A percentile compares a stretch with the other conserved stretches of the same genome.
phyloP scores from a whole-genome alignment of 1,140 invertebrate species.

The Limonius californicus region DNA sequence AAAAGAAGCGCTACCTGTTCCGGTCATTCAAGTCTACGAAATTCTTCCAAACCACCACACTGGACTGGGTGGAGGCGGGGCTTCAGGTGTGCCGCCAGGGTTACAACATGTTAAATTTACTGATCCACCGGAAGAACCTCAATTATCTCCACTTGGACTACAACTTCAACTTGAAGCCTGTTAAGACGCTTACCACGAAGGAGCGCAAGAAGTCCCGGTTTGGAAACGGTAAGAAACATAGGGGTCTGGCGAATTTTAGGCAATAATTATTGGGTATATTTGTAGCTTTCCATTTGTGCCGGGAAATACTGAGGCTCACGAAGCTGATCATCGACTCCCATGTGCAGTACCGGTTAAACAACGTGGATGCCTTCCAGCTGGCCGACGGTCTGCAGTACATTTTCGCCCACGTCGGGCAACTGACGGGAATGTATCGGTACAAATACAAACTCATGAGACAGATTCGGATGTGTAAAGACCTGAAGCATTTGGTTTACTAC shows the following conservation, averaged over 20 bases:
- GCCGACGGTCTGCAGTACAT: conserved; percentile 99
- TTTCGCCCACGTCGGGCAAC: conserved; percentile 98
- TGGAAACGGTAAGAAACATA: conserved; percentile 77
- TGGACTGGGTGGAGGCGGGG: conserved; percentile 99
- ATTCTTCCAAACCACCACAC: conserved; percentile 98
- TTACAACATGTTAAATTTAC: conserved; percentile 98
- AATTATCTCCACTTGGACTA: conserved; percentile 99
- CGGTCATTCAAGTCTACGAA: conserved; percentile 99
- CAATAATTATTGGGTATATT: not conserved
- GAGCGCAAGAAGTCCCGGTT: conserved; percentile 99
- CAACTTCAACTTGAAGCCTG: conserved; percentile 99
- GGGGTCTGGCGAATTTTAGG: not conserved
- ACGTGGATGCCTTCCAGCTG: conserved; percentile 98
- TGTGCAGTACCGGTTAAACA: conserved; percentile 98
- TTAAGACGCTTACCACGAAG: conserved; percentile 98
- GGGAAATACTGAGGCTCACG: conserved; percentile 95
- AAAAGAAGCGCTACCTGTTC: conserved; percentile 98
- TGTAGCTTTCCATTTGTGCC: conserved; percentile 96
- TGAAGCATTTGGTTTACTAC: conserved; percentile 99
- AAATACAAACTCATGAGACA: conserved; percentile 99
- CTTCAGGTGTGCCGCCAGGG: conserved; percentile 97
- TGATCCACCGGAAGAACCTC: conserved; percentile 99
- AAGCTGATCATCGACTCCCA: conserved; percentile 99
- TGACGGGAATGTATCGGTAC: conserved; percentile 99
- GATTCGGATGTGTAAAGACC: conserved; percentile 99